phyloP scores from a whole-genome alignment of 1,140 invertebrate species.

The Penaeus chinensis region DNA sequence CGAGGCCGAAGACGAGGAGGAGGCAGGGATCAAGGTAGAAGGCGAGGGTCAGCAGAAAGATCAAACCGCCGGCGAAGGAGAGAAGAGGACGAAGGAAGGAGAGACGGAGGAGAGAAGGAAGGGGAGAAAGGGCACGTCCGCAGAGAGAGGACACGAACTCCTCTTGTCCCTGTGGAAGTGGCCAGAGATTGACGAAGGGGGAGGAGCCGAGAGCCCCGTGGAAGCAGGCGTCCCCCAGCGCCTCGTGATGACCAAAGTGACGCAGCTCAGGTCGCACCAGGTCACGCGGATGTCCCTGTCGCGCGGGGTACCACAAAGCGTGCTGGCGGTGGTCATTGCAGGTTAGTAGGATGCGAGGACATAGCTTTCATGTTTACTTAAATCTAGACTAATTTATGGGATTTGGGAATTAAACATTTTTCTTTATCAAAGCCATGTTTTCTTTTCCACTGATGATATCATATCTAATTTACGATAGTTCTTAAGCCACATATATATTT shows the following conservation, averaged over 20 bases:
- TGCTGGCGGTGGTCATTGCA: conserved; percentile 3
- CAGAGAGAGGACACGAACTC: neutral
- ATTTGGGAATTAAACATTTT: no score
- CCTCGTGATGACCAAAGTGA: neutral
- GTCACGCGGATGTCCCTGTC: neutral
- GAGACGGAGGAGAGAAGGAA: neutral
- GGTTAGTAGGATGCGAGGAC: neutral
- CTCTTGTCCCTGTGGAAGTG: conserved; percentile 1
- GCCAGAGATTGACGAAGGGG: neutral
- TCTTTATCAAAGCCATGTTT: no score
- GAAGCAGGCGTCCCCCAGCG: neutral
- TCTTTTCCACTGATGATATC: no score
- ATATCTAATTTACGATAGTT: no score
- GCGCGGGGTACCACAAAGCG: neutral
- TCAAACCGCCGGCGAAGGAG: no score
- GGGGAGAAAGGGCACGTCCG: no score
- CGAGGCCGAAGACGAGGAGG: neutral
- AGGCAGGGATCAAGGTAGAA: neutral
- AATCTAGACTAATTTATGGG: neutral
- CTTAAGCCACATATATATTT: no score
- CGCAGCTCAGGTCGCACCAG: conserved; percentile 4
- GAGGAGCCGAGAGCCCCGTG: neutral
- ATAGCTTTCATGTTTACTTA: neutral
- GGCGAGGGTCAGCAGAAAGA: neutral
- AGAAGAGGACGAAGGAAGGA: neutral